phyloP scores from a whole-genome alignment of 2,888 invertebrate species.

The Sussaba pulchella region DNA sequence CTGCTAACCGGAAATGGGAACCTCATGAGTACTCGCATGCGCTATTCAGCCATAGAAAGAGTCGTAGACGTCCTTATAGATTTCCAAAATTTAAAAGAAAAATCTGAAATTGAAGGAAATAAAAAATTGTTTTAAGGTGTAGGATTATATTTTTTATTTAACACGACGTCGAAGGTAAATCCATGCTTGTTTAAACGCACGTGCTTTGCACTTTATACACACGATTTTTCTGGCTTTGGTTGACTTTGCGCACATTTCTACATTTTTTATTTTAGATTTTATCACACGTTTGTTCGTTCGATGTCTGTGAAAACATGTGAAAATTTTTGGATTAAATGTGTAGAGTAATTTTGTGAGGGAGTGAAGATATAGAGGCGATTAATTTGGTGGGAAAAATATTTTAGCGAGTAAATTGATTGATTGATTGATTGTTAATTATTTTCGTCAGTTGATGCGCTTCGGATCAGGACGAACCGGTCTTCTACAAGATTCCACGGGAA shows the following conservation, averaged over 20 bases:
- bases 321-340: constrained; percentile 5
- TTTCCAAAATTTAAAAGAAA: neutral
- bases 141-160: too few relatives aligned
- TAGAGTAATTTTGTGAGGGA: neutral
- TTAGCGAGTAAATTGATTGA: constrained; percentile 34
- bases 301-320: constrained; percentile 6
- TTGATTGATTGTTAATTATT: too few relatives aligned
- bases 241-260: neutral
- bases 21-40: constrained; percentile 26
- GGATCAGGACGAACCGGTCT: constrained; percentile 85
- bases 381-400: neutral
- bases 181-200: constrained; percentile 27
- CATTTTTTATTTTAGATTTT: neutral
- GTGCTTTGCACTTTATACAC: constrained; percentile 25
- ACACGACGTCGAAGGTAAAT: constrained; percentile 71
- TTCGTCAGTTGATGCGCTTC: constrained; percentile 87
- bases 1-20: constrained; percentile 30
- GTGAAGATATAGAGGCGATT: neutral
- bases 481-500: constrained; percentile 88
- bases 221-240: constrained; percentile 16
- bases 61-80: neutral
- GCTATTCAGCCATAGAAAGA: neutral
- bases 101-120: constrained; percentile 19
- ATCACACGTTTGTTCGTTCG: constrained; percentile 52
- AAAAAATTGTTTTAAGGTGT: too few relatives aligned